Percentiles rank a stretch among this genome's conserved stretches.
These are phyloP conservation scores for Alloscopus bannaensis DNA, from an alignment of 2,888 invertebrate species.

Conservation along the genomic window DNA sequence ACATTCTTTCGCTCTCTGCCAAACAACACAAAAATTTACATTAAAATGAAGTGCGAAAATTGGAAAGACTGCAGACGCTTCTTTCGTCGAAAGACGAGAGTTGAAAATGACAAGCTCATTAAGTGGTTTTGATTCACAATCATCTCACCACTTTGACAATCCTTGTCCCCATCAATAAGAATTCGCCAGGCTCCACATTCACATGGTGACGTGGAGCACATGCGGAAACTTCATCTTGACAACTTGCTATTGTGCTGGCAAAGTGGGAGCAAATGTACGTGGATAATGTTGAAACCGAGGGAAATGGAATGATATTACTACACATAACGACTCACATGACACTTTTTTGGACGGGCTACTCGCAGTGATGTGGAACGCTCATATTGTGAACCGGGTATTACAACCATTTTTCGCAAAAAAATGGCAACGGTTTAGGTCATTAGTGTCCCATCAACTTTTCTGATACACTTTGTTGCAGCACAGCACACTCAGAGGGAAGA, in stretches of 20 bases:
- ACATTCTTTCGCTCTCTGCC: not conserved
- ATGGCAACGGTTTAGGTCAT: slow-evolving; percentile 40
- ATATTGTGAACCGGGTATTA: not conserved
- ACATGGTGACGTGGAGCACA: too few relatives aligned
- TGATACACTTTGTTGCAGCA: not conserved
- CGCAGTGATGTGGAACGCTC: not conserved
- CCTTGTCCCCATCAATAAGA: not conserved
- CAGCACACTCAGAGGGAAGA: not conserved
- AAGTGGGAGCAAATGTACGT: too few relatives aligned
- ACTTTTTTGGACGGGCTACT: not conserved
- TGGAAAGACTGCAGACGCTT: too few relatives aligned
- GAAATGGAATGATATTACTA: too few relatives aligned
- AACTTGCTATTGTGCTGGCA: too few relatives aligned
- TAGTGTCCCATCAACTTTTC: slow-evolving; percentile 38
- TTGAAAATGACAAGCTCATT: slow-evolving; percentile 53
- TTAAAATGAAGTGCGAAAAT: not conserved
- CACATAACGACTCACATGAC: too few relatives aligned
- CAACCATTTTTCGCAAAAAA: not conserved
- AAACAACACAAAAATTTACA: not conserved
- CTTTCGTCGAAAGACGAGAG: too few relatives aligned
- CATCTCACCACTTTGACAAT: slow-evolving; percentile 4
- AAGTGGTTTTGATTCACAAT: slow-evolving; percentile 50
- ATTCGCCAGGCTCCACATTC: too few relatives aligned
- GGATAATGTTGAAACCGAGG: too few relatives aligned
- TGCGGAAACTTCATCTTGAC: too few relatives aligned